Conservation (phyloP, 2,797 vertebrate species). For the Lerista edwardsae region DNA sequence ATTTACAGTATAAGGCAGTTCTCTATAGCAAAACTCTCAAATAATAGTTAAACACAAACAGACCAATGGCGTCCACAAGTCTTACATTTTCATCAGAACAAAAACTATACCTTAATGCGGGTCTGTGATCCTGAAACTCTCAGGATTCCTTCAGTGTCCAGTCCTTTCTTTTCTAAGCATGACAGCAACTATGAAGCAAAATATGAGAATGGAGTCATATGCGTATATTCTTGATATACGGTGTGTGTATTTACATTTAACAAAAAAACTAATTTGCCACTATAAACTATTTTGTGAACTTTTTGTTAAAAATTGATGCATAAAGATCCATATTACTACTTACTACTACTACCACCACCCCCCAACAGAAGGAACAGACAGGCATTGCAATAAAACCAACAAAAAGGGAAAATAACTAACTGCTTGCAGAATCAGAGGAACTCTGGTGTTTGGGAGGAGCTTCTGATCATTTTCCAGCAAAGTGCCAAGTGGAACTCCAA, state of each 20-base stretch:
- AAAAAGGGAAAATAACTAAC: slow-evolving; percentile 71
- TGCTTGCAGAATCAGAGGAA: slow-evolving; percentile 86
- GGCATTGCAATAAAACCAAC: background rate
- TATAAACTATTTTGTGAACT: no score
- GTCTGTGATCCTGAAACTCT: slow-evolving; percentile 90
- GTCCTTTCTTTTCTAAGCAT: slow-evolving; percentile 88
- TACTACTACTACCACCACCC: background rate
- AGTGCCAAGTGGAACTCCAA: slow-evolving; percentile 84
- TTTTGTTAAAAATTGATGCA: no score
- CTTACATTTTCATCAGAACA: background rate
- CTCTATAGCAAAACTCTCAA: background rate
- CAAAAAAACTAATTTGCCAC: no score
- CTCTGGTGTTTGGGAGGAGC: slow-evolving; percentile 77
- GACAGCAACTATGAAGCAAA: slow-evolving; percentile 82
- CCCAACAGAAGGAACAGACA: background rate
- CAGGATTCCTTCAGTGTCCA: slow-evolving; percentile 90
- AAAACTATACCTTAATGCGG: slow-evolving; percentile 86
- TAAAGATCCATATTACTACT: no score
- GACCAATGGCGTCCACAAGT: no score
- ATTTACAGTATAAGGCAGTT: background rate
- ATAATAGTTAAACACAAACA: background rate
- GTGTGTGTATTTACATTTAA: background rate
- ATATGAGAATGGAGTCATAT: slow-evolving; percentile 17
- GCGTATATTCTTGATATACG: background rate
- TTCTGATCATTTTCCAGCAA: slow-evolving; percentile 89